Percentiles rank a stretch among this genome's conserved stretches.
Conservation (phyloP, 2,888 invertebrate genomes). For the Philhelius pedissequus region DNA sequence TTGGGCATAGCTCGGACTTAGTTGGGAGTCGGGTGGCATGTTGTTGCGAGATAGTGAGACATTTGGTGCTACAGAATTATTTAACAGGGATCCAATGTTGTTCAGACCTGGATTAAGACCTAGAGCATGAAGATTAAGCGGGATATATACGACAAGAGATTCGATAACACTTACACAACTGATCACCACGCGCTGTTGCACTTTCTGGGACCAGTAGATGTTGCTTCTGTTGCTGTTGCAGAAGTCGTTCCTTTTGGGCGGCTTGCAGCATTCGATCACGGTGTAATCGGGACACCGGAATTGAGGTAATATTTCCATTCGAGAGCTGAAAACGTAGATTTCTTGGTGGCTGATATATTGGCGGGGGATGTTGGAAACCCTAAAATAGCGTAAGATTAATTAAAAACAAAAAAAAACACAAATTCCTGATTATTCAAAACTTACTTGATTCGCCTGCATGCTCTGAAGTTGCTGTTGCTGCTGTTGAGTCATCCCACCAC, state of each 20-base stretch:
- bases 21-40: conserved; percentile 81
- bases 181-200: conserved; percentile 82
- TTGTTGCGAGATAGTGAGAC: conserved; percentile 89
- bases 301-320: conserved; percentile 72
- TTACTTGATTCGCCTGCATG: conserved; percentile 72
- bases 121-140: conserved; percentile 57
- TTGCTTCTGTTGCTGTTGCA: conserved; percentile 90
- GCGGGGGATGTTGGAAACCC: conserved; percentile 78
- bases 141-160: background rate
- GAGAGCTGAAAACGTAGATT: conserved; percentile 74
- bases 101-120: conserved; percentile 77
- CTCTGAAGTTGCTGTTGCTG: conserved; percentile 74
- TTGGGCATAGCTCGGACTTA: conserved; percentile 83
- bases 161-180: conserved; percentile 72
- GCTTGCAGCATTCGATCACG: conserved; percentile 76
- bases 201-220: conserved; percentile 89
- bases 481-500: conserved; percentile 64
- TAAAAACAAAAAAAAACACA: background rate
- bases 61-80: conserved; percentile 90
- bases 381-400: conserved; percentile 12
- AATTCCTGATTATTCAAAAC: background rate
- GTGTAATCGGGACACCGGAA: conserved; percentile 74
- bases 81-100: conserved; percentile 91
- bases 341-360: conserved; percentile 75
- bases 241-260: conserved; percentile 84